A percentile compares a stretch with the other conserved stretches of the same genome.
Evolutionary conservation across 1,140 invertebrate genomes (phyloP).

Genomic region (Probaryconus sp.): DNA sequence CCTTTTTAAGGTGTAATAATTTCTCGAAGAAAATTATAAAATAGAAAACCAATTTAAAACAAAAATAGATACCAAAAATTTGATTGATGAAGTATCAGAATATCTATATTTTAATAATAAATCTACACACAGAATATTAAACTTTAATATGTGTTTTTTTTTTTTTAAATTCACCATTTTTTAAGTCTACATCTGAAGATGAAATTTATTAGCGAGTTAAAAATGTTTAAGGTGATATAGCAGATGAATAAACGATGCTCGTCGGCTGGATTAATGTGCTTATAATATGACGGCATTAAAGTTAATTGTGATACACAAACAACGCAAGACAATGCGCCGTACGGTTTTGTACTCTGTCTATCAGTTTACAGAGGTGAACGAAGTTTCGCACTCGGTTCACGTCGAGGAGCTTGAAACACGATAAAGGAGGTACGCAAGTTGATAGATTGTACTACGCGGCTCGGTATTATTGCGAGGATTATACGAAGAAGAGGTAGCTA

Average conservation of each 20-base stretch:
- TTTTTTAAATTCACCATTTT: too few species aligned
- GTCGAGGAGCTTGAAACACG: constrained; percentile 49
- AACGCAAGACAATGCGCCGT: constrained; percentile 11
- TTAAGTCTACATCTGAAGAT: too few species aligned
- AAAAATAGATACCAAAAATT: too few species aligned
- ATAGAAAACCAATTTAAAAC: too few species aligned
- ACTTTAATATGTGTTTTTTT: too few species aligned
- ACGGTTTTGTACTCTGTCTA: constrained; percentile 20
- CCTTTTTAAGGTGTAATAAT: too few species aligned
- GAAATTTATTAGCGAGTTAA: too few species aligned
- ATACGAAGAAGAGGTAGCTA: constrained; percentile 15
- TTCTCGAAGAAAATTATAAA: too few species aligned
- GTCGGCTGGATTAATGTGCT: constrained; percentile 20
- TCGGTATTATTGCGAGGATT: constrained; percentile 45
- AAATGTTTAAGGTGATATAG: too few species aligned
- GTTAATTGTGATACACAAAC: constrained; percentile 26
- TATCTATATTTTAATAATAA: too few species aligned
- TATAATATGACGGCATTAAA: constrained; percentile 22
- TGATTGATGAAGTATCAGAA: too few species aligned
- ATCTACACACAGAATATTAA: too few species aligned
- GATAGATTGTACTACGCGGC: constrained; percentile 51
- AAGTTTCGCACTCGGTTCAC: constrained; percentile 28
- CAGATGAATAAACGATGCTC: constrained; percentile 21
- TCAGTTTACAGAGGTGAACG: constrained; percentile 27
- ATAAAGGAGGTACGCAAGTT: constrained; percentile 52